Evolutionary conservation across 1,140 invertebrate genomes (phyloP), one percentile per base, ranked within the genome.

Genomic region (Lutraria rhynchaena): DNA sequence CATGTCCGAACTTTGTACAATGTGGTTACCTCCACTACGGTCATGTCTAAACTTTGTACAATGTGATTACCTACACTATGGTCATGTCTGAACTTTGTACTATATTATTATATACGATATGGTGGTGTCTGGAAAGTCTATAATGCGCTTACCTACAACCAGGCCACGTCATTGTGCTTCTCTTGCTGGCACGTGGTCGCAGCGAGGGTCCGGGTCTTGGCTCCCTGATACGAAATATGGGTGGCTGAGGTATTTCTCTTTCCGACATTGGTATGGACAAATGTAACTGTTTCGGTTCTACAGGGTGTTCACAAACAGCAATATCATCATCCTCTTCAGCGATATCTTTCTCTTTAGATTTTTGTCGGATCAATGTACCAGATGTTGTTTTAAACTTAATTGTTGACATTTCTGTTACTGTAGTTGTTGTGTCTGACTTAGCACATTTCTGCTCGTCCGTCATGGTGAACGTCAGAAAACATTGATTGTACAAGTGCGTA

Each of bases 111-210:
- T n/a, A n/a, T n/a, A n/a, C n/a, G n/a, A n/a, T n/a, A n/a, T n/a
- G n/a, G n/a, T n/a, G n/a, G n/a, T n/a, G n/a, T n/a, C n/a, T n/a
- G n/a, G n/a, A n/a, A n/a, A n/a, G n/a, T n/a, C n/a, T n/a, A n/a
- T n/a, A n/a, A n/a, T 41, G 37, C 19, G 58, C 51, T 41, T 70
- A 41, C 44, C 75, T 78, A 46, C 75, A 78, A 35, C 63, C 75
- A 24, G 61, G 75, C 75, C 61, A 78, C 7, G 75, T 67, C 46
- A 67, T 78, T 15, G 75, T 58, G 19, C 63, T 69, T n/a, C 61
- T n/a, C 19, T 67, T 78, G 33, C 61, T 78, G 2, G 27, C 53
- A 17, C 75, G 11, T 31, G 63, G 61, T 27, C 61, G 13, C 3
- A 78, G 75, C 17, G 61, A 55, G 19, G 61, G 75, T 3, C 63